Conservation (phyloP, 2,113 vertebrate species). For the Rhinogobius similis region DNA sequence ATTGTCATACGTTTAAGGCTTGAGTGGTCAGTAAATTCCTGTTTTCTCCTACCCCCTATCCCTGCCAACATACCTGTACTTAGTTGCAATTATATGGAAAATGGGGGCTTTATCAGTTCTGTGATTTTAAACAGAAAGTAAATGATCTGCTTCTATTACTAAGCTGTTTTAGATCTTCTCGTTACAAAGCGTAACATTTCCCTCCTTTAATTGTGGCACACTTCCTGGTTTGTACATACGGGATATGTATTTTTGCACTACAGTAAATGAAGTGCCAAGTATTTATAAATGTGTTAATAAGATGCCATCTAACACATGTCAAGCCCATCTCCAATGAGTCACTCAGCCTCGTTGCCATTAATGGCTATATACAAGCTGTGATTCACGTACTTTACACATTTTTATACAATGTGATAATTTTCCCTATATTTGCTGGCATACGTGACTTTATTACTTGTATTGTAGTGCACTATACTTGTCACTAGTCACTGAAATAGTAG, state of each 20-base stretch:
- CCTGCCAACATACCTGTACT: too few relatives aligned
- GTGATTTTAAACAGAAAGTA: too few relatives aligned
- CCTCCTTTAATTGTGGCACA: neutral
- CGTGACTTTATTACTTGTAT: neutral
- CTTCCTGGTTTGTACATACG: neutral
- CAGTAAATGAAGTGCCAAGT: slow-evolving; percentile 23
- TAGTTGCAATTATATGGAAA: too few relatives aligned
- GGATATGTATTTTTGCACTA: neutral
- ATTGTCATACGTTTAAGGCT: too few relatives aligned
- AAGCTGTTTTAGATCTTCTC: too few relatives aligned
- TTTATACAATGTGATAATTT: slow-evolving; percentile 43
- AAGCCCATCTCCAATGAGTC: slow-evolving; percentile 9
- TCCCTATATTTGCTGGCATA: slow-evolving; percentile 11
- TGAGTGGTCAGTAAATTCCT: too few relatives aligned
- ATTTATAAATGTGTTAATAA: slow-evolving; percentile 10
- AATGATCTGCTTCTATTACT: too few relatives aligned
- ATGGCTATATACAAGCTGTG: slow-evolving; percentile 21
- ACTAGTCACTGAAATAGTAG: neutral
- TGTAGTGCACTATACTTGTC: neutral
- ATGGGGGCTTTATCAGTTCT: too few relatives aligned
- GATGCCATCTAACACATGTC: neutral
- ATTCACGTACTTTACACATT: slow-evolving; percentile 36
- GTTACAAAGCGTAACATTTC: too few relatives aligned
- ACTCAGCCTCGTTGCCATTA: slow-evolving; percentile 17
- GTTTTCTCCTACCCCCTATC: too few relatives aligned